phyloP scores from a whole-genome alignment of 2,888 invertebrate genomes.

The Slavum lentiscoides region DNA sequence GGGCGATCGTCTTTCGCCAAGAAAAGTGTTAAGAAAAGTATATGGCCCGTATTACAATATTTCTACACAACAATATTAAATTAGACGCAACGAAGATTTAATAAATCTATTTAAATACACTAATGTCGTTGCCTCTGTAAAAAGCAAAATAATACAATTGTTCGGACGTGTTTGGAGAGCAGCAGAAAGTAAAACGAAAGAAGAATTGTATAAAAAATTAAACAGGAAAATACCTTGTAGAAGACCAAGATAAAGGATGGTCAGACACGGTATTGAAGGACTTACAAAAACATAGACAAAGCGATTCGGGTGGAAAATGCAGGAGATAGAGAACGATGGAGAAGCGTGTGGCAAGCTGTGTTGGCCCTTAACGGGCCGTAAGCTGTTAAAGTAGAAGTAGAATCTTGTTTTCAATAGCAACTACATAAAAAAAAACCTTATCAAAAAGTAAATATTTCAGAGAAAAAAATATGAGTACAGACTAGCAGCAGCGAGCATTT shows the following conservation, averaged over 20 bases:
- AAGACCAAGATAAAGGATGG: not conserved
- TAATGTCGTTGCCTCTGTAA: conserved; percentile 1
- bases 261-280: not conserved
- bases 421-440: no score
- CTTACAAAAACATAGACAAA: not conserved
- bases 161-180: not conserved
- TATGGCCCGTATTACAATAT: not conserved
- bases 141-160: not conserved
- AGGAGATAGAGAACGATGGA: no score
- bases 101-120: no score
- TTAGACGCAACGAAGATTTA: no score
- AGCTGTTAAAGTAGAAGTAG: no score
- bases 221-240: not conserved
- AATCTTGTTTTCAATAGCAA: no score
- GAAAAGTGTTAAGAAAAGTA: not conserved
- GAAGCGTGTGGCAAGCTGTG: no score
- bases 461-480: no score
- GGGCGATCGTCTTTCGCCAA: not conserved
- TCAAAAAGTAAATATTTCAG: no score
- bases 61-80: not conserved
- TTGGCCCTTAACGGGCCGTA: no score
- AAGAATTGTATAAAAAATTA: not conserved
- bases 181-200: not conserved
- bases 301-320: not conserved
- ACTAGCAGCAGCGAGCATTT: no score